Base-by-base conservation (phyloP, 1,140 invertebrate genomes). In the Drosophila neocordata region DNA sequence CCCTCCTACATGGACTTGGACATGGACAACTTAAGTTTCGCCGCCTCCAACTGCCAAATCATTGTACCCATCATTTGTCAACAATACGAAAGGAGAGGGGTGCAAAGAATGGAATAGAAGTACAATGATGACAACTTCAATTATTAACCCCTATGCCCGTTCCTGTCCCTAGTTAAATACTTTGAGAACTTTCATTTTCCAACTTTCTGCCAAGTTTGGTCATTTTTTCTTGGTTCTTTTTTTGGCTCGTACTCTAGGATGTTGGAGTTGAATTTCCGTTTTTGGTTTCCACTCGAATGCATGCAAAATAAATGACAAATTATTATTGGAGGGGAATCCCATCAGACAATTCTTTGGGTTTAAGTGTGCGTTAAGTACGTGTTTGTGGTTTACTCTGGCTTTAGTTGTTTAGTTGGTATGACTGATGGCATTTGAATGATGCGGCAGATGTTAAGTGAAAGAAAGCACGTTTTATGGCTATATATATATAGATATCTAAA, bases 251-350 rank as follows among this genome's bases (percentile, higher is more conserved):
- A 31, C 27, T 31, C 27, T 4, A 6, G 0, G 27, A 31, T 55
- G 34, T n/a, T 34, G 6, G 34, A 44, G 34, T 44, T 51, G 24
- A 56, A 53, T 20, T 51, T 59, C 55, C 60, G 65, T 64, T 65
- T 69, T 71, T 12, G 27, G 20, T 71, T 87, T 87, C 64, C 73
- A 58, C 57, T 81, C 48, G 66, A 22, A 34, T 74, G 74, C 70
- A 78, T 81, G 74, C 82, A 81, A 81, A 77, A 85, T 52, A 75
- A 85, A 85, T 78, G 74, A 85, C 78, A 87, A 85, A 85, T 85
- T 68, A 68, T 62, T 34, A 48, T 48, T 31, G 27, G 27, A 31
- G 27, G 4, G 41, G 41, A 48, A 20, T 9, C 9, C 41, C 41
- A 48, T 8, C 18, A 48, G 41, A 48, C 41, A 44, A 44, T 44